Evolutionary conservation across 2,888 invertebrate genomes (phyloP), one percentile per base, ranked within the genome.

Genomic region (Rotaria sp.): DNA sequence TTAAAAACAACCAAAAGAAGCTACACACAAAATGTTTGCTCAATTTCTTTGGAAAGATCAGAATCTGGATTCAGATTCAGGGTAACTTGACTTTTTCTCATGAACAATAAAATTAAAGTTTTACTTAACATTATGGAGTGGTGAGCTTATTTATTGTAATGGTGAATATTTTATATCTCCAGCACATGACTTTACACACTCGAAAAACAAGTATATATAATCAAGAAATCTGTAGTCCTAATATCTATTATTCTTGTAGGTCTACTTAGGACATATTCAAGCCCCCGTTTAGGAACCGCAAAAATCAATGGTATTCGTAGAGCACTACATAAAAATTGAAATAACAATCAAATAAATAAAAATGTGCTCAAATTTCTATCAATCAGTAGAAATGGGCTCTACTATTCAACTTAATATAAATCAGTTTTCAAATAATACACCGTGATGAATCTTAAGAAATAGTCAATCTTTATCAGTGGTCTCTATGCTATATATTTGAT

Each of bases 231-330:
- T 38, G 35, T 87, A 21, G 75, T 35, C 52, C 38, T 59, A n/a
- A 50, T 50, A 18, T 50, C 24, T 50, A 18, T 38, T 11, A 10
- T 89, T 90, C 86, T 89, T 89, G 24, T 91, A 96, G 95, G 96
- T 98, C 5, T 97, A 97, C 89, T 93, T 98, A 45, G 98, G 97
- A 11, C 97, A 96, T 91, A 94, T 98, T 57, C 94, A 96, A 90
- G 89, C 89, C 26, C 92, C 93, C 8, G 91, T 8, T 95, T 95
- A 55, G 91, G 93, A 0, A 92, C 93, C 50, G 94, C 97, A 0
- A 95, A 94, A 30, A 89, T 88, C 59, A 90, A 91, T 67, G 91
- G 89, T 88, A 88, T 90, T 86, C 89, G 90, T 87, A 91, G 92
- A 88, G 94, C 96, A 0, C n/a, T n/a, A 94, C 95, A 90, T 98